phyloP scores from a whole-genome alignment of 1,140 invertebrate species.

The Dinothrombium tinctorium region DNA sequence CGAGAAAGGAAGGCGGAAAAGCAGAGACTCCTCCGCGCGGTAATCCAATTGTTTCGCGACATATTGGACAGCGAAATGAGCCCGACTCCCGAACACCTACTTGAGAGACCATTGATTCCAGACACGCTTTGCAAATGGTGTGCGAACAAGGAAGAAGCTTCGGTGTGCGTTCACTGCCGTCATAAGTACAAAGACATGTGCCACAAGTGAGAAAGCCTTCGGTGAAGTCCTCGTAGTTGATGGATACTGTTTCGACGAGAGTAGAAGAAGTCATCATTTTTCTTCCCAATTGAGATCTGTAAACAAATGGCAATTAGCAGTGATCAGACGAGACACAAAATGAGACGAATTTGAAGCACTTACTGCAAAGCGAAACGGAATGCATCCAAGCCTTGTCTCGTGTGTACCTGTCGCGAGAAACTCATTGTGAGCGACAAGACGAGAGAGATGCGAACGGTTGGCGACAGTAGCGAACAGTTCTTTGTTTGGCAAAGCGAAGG shows the following conservation, averaged over 20 bases:
- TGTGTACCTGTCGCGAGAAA: no score
- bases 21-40: conserved; percentile 65
- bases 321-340: no score
- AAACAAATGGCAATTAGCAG: no score
- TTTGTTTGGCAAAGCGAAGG: no score
- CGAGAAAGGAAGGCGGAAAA: conserved; percentile 74
- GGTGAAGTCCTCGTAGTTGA: conserved; percentile 93
- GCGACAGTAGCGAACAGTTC: no score
- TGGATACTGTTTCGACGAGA: conserved; percentile 81
- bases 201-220: conserved; percentile 90
- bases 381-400: no score
- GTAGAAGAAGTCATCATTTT: conserved; percentile 68
- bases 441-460: no score
- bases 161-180: conserved; percentile 67
- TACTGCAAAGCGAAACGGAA: no score
- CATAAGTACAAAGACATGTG: conserved; percentile 75
- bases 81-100: conserved; percentile 36
- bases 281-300: no score
- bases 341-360: no score
- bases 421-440: no score
- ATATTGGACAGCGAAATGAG: conserved; percentile 78
- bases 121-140: conserved; percentile 70
- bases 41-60: conserved; percentile 66
- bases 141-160: conserved; percentile 83
- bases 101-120: conserved; percentile 47